These are phyloP conservation scores for Pyxicephalus adspersus DNA, from an alignment of 2,113 vertebrate species.

Conservation along the genomic window DNA sequence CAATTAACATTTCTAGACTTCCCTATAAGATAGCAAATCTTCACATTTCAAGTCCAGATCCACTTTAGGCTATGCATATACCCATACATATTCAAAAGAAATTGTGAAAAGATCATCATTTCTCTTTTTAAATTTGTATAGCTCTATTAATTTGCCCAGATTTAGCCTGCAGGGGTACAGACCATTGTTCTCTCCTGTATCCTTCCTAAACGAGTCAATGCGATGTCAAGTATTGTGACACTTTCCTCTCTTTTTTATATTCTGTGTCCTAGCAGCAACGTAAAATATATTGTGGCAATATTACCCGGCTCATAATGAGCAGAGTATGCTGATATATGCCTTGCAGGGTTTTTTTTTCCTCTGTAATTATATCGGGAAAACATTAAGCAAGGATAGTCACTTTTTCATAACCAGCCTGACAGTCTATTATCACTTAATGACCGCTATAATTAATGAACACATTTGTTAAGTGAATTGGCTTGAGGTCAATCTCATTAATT, in stretches of 20 bases:
- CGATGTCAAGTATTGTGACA: background rate
- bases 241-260: background rate
- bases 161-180: background rate
- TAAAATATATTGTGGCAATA: constrained; percentile 10
- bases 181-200: background rate
- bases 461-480: constrained; percentile 48
- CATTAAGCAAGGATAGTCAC: constrained; percentile 40
- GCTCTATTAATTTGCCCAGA: background rate
- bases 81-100: too few relatives aligned
- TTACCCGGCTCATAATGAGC: constrained; percentile 7
- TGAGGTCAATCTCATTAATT: constrained; percentile 55
- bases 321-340: constrained; percentile 47
- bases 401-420: constrained; percentile 43
- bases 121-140: background rate
- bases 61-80: too few relatives aligned
- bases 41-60: too few relatives aligned
- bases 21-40: too few relatives aligned
- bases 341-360: constrained; percentile 30
- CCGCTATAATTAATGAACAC: constrained; percentile 51
- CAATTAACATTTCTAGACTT: too few relatives aligned
- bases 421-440: constrained; percentile 57
- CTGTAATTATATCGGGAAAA: constrained; percentile 50
- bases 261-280: background rate
- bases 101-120: background rate
- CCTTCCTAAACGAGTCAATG: constrained; percentile 1